Percentiles rank a stretch among this genome's conserved stretches.
Conservation (phyloP, 2,113 vertebrate genomes). For the Microtus oregoni region DNA sequence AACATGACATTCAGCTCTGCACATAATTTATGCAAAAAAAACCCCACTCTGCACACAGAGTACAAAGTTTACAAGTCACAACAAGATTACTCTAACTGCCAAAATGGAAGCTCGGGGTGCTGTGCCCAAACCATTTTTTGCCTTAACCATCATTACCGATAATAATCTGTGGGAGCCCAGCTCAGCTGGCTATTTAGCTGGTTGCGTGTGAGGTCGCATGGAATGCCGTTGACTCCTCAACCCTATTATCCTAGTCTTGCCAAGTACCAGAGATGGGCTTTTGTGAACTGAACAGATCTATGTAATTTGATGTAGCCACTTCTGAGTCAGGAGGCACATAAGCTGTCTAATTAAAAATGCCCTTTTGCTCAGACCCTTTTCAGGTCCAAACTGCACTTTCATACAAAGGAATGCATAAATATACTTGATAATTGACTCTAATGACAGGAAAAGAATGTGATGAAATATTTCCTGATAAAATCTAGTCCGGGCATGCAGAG, state of each 20-base stretch:
- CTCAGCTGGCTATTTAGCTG: constrained; percentile 34
- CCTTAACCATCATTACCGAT: constrained; percentile 70
- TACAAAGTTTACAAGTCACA: constrained; percentile 75
- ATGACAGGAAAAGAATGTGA: constrained; percentile 81
- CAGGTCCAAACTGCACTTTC: constrained; percentile 70
- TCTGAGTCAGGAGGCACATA: constrained; percentile 70
- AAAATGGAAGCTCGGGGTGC: constrained; percentile 63
- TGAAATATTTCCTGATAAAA: constrained; percentile 81
- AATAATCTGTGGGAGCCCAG: constrained; percentile 54
- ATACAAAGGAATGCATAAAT: constrained; percentile 80
- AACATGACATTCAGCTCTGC: not conserved
- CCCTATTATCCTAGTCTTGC: constrained; percentile 24
- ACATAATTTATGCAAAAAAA: constrained; percentile 38
- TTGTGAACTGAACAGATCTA: constrained; percentile 24
- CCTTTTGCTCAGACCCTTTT: constrained; percentile 68
- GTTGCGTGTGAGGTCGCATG: constrained; percentile 39
- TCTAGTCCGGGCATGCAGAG: constrained; percentile 71
- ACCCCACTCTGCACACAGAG: not conserved
- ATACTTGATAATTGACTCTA: constrained; percentile 79
- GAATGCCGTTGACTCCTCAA: constrained; percentile 35
- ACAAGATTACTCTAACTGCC: constrained; percentile 70
- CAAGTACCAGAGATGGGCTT: not conserved
- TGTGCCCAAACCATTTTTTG: constrained; percentile 55
- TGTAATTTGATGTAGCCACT: constrained; percentile 68
- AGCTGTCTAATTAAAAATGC: constrained; percentile 77